Percentiles rank a stretch among this genome's conserved stretches.
Conservation (phyloP, 2,797 vertebrate species). For the Anguilla obscura region DNA sequence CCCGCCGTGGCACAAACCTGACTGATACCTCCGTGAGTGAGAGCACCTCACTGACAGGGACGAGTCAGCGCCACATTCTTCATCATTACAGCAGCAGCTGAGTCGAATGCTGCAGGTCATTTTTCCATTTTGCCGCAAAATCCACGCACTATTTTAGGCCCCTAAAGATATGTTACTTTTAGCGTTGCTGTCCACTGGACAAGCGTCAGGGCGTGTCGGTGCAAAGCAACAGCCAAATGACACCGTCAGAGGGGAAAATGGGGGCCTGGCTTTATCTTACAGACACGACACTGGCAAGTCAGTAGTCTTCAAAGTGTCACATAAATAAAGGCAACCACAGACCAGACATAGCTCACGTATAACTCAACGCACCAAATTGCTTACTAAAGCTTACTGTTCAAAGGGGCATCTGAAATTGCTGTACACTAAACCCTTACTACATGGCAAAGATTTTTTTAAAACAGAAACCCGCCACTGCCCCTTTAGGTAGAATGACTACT, state of each 20-base stretch:
- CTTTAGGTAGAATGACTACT: not conserved
- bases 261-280: not conserved
- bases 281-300: not conserved
- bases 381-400: not conserved
- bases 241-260: not conserved
- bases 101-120: not conserved
- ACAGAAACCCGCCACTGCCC: not conserved
- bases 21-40: constrained; percentile 2
- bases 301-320: not conserved
- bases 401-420: not conserved
- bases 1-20: constrained; percentile 18
- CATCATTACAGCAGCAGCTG: too few species aligned
- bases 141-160: not conserved
- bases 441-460: not conserved
- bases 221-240: not conserved
- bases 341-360: not conserved
- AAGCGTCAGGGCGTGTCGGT: not conserved
- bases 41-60: not conserved
- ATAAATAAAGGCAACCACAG: not conserved
- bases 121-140: not conserved
- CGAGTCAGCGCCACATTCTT: not conserved
- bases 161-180: constrained; percentile 20
- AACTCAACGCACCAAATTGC: not conserved
- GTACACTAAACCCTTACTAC: not conserved
- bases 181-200: not conserved